phyloP scores from a whole-genome alignment of 2,888 invertebrate genomes.

The Linyphia triangularis region DNA sequence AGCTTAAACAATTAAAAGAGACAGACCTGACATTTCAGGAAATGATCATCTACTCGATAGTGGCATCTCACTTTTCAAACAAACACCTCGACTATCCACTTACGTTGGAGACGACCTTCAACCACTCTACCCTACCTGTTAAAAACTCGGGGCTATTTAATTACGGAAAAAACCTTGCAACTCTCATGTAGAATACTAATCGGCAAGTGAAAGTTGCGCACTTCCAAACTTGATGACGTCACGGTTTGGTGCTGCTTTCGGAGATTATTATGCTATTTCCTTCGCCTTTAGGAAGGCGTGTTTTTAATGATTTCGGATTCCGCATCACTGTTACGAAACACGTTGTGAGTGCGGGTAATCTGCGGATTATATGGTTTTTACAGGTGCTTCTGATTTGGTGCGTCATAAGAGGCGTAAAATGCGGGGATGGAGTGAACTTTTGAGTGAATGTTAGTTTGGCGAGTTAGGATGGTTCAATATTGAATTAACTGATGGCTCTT shows the following conservation, averaged over 20 bases:
- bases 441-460: no score
- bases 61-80: neutral
- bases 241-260: neutral
- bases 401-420: neutral
- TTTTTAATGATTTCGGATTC: neutral
- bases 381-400: neutral
- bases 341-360: neutral
- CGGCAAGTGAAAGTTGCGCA: neutral
- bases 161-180: constrained; percentile 34
- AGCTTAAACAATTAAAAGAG: neutral
- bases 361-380: neutral
- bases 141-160: constrained; percentile 3
- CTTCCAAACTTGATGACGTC: constrained; percentile 20
- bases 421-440: neutral
- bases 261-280: constrained; percentile 10
- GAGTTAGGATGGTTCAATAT: no score
- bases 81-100: neutral
- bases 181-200: constrained; percentile 9
- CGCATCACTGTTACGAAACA: neutral
- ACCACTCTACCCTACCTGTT: neutral
- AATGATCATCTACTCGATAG: neutral
- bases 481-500: no score
- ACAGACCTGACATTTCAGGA: neutral
- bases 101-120: constrained; percentile 12
- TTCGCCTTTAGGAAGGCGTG: neutral